Base-by-base conservation (phyloP, 2,113 vertebrate species). In the Cottus gobio region DNA sequence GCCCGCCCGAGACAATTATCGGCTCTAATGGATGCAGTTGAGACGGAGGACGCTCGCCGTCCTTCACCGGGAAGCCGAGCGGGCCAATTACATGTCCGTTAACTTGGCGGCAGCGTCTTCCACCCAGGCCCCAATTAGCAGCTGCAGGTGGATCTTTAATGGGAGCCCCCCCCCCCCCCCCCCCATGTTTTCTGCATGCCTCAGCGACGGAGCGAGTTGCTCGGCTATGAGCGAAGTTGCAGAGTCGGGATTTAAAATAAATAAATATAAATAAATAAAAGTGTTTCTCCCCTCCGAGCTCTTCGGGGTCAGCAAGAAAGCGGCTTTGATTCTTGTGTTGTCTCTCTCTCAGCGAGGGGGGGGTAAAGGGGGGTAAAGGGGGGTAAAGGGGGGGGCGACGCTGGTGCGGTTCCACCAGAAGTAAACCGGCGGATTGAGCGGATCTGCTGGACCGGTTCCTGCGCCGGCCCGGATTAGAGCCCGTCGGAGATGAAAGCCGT, bases 121-220 rank as follows among this genome's bases (percentile, higher is more conserved):
- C 89, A 87, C 79, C 85, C 65, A 46, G 81, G 87, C 88, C 90
- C 90, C 91, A 92, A 94, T 93, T 93, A 92, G 83, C 84, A 75
- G 86, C 92, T 89, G 88, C 89, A 91, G 93, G 91, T 90, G 92
- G 85, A 87, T 91, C 90, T 50, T 88, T 90, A 87, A 91, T 89
- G 74, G 87, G 83, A 75, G 75, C 20, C 9, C 56, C 58, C 56
- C n/a, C n/a, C n/a, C n/a, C 73, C 76, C 2, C 11, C 2, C 20
- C 52, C 26, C 24, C 22, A 7, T 74, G 71, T 87, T 87, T 82
- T 71, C 52, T 85, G 84, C 87, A 71, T 87, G 85, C 85, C 78
- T 90, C 87, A 65, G 87, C 80, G 64, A 39, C 84, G 60, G 42
- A 82, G 42, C 79, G 54, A 76, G 89, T 76, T 86, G 82, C 86